phyloP scores from a whole-genome alignment of 2,797 vertebrate genomes.

The Poliocrania exsul region DNA sequence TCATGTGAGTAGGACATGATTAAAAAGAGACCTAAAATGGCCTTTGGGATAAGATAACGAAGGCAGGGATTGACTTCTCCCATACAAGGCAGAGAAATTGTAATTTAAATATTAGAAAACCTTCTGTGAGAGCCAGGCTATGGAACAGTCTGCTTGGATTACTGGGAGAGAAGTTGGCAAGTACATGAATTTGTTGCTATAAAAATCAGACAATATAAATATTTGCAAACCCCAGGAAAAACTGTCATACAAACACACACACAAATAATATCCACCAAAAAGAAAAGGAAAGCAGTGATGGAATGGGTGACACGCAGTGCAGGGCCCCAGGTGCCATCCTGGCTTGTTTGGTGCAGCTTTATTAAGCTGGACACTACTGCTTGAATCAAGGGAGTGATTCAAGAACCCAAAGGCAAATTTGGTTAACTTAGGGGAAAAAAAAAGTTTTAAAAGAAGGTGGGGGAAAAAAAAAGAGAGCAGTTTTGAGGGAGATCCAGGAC shows the following conservation, averaged over 20 bases:
- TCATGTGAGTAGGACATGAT: not conserved
- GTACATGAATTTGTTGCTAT: conserved; percentile 23
- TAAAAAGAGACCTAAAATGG: not conserved
- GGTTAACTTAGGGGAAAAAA: not conserved
- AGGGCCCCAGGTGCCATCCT: conserved; percentile 23
- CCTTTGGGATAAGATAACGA: not conserved
- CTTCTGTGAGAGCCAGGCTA: not conserved
- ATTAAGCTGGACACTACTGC: not conserved
- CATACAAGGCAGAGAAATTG: not conserved
- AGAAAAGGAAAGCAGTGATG: conserved; percentile 52
- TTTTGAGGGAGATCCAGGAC: conserved; percentile 81
- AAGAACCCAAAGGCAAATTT: conserved; percentile 71
- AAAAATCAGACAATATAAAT: not conserved
- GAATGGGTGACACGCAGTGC: conserved; percentile 55
- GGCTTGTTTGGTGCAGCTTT: not conserved
- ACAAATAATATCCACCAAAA: conserved; percentile 10
- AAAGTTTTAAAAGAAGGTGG: not conserved
- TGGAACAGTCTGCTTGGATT: not conserved
- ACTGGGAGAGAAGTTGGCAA: conserved; percentile 55
- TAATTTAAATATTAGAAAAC: not conserved
- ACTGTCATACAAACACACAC: not conserved
- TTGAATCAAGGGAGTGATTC: conserved; percentile 77
- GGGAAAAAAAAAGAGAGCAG: not conserved
- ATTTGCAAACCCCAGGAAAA: conserved; percentile 38
- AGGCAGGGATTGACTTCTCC: not conserved